phyloP scores from a whole-genome alignment of 2,113 vertebrate species.

The Odocoileus virginianus region DNA sequence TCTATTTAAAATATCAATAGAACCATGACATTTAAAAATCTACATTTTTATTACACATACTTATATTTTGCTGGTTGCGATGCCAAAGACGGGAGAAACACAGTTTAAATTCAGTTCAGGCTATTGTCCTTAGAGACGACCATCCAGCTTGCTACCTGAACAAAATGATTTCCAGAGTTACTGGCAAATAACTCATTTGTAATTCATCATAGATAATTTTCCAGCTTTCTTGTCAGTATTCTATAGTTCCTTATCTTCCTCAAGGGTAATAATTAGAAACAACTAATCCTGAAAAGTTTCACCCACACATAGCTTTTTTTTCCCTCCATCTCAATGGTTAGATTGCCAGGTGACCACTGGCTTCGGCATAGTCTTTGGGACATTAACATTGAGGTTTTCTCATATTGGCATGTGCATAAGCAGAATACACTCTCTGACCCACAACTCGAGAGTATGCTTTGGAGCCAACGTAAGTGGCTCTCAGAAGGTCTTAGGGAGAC shows the following conservation, averaged over 20 bases:
- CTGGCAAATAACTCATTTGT: neutral
- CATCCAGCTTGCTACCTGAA: neutral
- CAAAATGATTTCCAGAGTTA: neutral
- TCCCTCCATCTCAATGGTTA: neutral
- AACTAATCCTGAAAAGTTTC: neutral
- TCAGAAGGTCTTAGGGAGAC: neutral
- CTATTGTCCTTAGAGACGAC: neutral
- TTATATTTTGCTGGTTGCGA: neutral
- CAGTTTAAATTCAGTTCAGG: neutral
- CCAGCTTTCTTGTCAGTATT: neutral
- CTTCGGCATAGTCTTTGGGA: neutral
- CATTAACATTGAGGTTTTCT: neutral
- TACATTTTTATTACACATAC: neutral
- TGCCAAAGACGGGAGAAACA: neutral
- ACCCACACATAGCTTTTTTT: neutral
- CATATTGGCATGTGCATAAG: neutral
- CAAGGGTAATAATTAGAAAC: neutral
- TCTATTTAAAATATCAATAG: neutral
- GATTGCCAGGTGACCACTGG: neutral
- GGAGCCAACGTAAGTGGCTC: neutral
- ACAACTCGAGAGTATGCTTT: neutral
- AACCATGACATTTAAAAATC: neutral
- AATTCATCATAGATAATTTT: neutral
- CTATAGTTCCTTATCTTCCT: neutral
- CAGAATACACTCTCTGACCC: neutral